phyloP scores from a whole-genome alignment of 2,113 vertebrate species.

The Hyperopisus bebe region DNA sequence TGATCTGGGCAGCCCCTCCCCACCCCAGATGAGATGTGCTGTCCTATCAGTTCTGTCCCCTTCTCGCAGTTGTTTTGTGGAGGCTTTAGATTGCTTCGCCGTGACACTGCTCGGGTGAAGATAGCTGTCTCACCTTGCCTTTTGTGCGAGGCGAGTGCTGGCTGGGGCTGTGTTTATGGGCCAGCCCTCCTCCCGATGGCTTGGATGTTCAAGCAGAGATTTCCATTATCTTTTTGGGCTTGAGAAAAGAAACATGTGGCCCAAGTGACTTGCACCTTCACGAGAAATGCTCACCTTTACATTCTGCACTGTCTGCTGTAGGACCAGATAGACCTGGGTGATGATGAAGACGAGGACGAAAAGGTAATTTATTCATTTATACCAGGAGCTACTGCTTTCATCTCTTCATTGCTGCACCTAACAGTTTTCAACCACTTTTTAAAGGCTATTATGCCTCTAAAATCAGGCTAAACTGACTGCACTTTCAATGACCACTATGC shows the following conservation, averaged over 20 bases:
- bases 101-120: background rate
- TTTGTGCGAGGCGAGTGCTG: background rate
- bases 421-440: background rate
- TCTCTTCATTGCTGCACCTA: background rate
- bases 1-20: background rate
- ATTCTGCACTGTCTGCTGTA: slow-evolving; percentile 45
- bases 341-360: slow-evolving; percentile 87
- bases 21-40: background rate
- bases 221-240: background rate
- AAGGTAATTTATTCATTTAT: slow-evolving; percentile 59
- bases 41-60: background rate
- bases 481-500: background rate
- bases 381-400: background rate
- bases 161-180: background rate
- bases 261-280: background rate
- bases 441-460: background rate
- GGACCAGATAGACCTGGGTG: slow-evolving; percentile 75
- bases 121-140: background rate
- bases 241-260: background rate
- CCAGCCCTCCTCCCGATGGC: background rate
- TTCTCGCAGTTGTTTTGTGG: background rate
- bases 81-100: background rate
- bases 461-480: background rate
- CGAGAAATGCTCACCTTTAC: background rate
- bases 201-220: background rate